Base-by-base conservation (phyloP, 2,113 vertebrate species). In the Notarius lentiginosus region DNA sequence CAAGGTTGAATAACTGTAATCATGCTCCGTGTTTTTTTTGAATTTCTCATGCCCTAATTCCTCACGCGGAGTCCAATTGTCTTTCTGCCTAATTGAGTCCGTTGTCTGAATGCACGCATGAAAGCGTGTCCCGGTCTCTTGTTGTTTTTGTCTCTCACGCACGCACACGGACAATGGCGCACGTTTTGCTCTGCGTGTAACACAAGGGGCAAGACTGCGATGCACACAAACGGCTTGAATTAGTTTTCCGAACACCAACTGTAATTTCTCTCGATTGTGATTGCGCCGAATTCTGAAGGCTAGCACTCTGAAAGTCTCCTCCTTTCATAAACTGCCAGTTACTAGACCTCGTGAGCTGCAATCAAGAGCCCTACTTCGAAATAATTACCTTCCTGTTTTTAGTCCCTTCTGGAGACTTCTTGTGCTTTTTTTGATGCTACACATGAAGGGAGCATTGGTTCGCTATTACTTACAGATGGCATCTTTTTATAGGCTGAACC, bases 341-440 rank as follows among this genome's bases (percentile, higher is more conserved):
- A 89, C 81, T 88, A 92, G 91, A 93, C 94, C 92, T 92, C 92
- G 93, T 93, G 92, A 93, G 93, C 92, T 91, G 92, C 93, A 94
- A 95, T 95, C 92, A 95, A 93, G 93, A 92, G 91, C 93, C 91
- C 92, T 93, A 93, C 91, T 92, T 91, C 90, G 90, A 93, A 93
- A 93, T 95, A 95, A 95, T 95, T 93, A 94, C 92, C 84, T 92
- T 93, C 92, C 90, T 93, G 90, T 92, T 93, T 90, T 90, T 68
- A 61, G 17, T 66, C 68, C 70, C 47, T 75, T 87, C 77, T 89
- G 90, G 82, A 84, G 79, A 34, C 70, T 56, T 89, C 30, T 66
- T 34, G 53, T 63, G 60, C 84, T 60, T 75, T 82, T 75, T 82
- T 27, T 80, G 79, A 87, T 87, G 79, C 68, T 53, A 34, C 65